phyloP scores from a whole-genome alignment of 1,140 invertebrate genomes.

The Lithobius niger region DNA sequence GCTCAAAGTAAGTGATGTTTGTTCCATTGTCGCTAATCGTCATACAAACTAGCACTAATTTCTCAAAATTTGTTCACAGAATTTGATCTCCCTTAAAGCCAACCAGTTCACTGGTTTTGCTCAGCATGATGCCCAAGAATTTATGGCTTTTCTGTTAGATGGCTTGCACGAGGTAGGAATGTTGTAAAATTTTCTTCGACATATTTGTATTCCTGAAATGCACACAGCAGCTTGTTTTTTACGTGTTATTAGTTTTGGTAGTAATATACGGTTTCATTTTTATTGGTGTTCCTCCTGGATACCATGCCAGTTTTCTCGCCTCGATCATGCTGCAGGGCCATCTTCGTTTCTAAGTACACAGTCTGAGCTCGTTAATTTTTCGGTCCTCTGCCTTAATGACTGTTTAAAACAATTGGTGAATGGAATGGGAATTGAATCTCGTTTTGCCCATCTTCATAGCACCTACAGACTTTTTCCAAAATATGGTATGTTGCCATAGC shows the following conservation, averaged over 20 bases:
- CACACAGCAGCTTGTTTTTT: background rate
- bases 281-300: too few relatives aligned
- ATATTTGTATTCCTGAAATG: background rate
- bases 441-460: too few relatives aligned
- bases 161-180: constrained; percentile 38
- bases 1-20: constrained; percentile 28
- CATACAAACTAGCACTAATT: background rate
- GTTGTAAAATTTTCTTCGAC: background rate
- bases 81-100: constrained; percentile 36
- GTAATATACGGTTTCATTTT: constrained; percentile 2
- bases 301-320: too few relatives aligned
- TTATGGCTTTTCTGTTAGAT: constrained; percentile 41
- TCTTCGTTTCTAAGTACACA: too few relatives aligned
- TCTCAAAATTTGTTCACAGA: constrained; percentile 17
- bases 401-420: too few relatives aligned
- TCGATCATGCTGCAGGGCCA: too few relatives aligned
- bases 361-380: too few relatives aligned
- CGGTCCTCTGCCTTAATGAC: too few relatives aligned
- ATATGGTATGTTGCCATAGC: too few relatives aligned
- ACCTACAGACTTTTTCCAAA: too few relatives aligned
- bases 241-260: background rate
- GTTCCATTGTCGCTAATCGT: background rate
- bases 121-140: constrained; percentile 45
- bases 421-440: too few relatives aligned
- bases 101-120: constrained; percentile 40